Percentiles rank a stretch among this genome's conserved stretches.
phyloP scores from a whole-genome alignment of 1,140 invertebrate genomes.

The Tetragnatha versicolor region DNA sequence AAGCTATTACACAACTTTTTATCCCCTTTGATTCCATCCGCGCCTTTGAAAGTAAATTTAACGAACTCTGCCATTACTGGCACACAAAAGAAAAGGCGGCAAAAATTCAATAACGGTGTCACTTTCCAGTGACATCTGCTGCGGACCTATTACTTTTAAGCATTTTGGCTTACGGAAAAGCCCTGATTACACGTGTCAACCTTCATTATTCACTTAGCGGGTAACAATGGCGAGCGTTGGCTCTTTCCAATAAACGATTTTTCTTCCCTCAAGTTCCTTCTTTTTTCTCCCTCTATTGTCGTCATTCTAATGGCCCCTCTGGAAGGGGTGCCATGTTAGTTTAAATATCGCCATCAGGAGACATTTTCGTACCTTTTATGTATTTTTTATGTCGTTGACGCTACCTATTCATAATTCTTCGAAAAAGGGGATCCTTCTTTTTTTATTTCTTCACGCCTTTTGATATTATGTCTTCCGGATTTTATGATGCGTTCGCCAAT shows the following conservation, averaged over 20 bases:
- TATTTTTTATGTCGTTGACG: background rate
- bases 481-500: no score
- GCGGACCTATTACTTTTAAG: conserved; percentile 49
- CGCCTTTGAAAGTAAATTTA: background rate
- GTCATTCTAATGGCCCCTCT: conserved; percentile 33
- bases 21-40: background rate
- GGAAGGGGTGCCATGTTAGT: conserved; percentile 5
- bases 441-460: background rate
- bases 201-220: conserved; percentile 50
- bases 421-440: background rate
- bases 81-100: background rate
- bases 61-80: background rate
- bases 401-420: background rate
- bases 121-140: conserved; percentile 17
- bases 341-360: background rate
- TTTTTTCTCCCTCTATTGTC: background rate
- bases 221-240: conserved; percentile 34
- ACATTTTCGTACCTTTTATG: background rate
- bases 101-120: conserved; percentile 42
- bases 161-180: conserved; percentile 27
- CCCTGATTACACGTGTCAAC: conserved; percentile 50
- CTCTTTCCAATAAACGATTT: conserved; percentile 47
- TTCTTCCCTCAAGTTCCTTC: conserved; percentile 33
- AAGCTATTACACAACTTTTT: background rate
- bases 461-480: no score